Evolutionary conservation across 2,113 vertebrate genomes (phyloP), one percentile per base, ranked within the genome.

Genomic region (Gopherus evgoodei): DNA sequence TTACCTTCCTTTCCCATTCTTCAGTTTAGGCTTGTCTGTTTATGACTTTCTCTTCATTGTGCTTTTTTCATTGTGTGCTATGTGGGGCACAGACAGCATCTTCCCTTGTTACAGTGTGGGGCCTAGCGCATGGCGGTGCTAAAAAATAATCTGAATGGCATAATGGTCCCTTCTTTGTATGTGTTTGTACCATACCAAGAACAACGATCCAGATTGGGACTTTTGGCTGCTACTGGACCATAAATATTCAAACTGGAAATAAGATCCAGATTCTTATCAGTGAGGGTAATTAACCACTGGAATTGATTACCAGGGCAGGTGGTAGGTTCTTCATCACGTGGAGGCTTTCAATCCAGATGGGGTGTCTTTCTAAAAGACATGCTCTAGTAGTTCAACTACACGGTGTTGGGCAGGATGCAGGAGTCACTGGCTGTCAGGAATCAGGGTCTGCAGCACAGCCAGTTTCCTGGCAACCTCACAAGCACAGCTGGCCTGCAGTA

Each of bases 301-400:
- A 96, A 91, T 96, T 69, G 93, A 97, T 96, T 95, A 93, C 42
- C 42, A 14, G 0, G 76, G 80, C 27, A 69, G 82, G 69, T 44
- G 90, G 87, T 65, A 94, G 72, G 57, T 84, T 54, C 14, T 72
- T 72, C 27, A 42, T 57, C 84, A 86, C 76, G 89, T 75, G 90
- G 72, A 38, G 22, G 24, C 72, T 11, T 75, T 25, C 93, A 87
- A 89, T 89, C 86, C 90, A 9, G 65, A 42, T 4, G 2, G 38
- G 69, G 21, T 42, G 72, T 25, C 72, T 75, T 42, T 11, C 72
- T 44, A 44, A 75, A 75, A 75, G 22, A 42, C 69, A 42, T 24
- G 38, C 22, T 42, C n/a, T 11, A 75, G 6, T 9, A 56, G 22
- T 25, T 56, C 54, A 56, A 5, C 54, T 25, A 4, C 9, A 75